These are phyloP conservation scores for Hydropsyche tenuis DNA, from an alignment of 1,140 invertebrate genomes.

Conservation along the genomic window DNA sequence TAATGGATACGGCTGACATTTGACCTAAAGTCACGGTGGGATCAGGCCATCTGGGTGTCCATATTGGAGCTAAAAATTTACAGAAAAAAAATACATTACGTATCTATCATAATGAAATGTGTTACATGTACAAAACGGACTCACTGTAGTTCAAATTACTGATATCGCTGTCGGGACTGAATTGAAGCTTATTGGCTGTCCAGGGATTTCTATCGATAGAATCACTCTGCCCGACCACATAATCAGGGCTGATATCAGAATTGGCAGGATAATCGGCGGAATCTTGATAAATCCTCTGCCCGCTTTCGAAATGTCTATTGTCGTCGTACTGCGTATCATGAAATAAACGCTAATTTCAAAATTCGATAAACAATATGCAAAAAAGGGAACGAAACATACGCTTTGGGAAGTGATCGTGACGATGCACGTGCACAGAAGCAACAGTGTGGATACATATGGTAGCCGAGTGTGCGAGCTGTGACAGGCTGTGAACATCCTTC, in stretches of 20 bases:
- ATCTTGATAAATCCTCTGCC: slow-evolving; percentile 42
- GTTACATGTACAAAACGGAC: background rate
- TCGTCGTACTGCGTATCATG: slow-evolving; percentile 15
- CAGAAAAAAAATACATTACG: background rate
- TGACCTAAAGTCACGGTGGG: slow-evolving; percentile 70
- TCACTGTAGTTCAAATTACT: slow-evolving; percentile 43
- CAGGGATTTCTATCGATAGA: slow-evolving; percentile 35
- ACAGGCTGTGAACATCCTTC: no score
- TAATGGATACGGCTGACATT: slow-evolving; percentile 80
- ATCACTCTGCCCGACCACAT: slow-evolving; percentile 40
- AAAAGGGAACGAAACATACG: slow-evolving; percentile 8
- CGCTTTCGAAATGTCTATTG: slow-evolving; percentile 30
- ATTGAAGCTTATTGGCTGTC: slow-evolving; percentile 35
- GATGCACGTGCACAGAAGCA: slow-evolving; percentile 47
- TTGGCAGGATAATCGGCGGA: slow-evolving; percentile 40
- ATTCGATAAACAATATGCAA: background rate
- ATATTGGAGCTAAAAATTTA: slow-evolving; percentile 54
- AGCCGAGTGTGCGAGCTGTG: no score
- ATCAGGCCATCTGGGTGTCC: slow-evolving; percentile 64
- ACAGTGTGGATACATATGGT: slow-evolving; percentile 50
- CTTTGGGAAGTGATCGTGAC: slow-evolving; percentile 40
- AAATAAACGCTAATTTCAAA: background rate
- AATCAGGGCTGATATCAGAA: slow-evolving; percentile 39
- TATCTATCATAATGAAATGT: background rate
- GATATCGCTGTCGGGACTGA: slow-evolving; percentile 36